Evolutionary conservation across 2,888 invertebrate species (phyloP), one percentile per base, ranked within the genome.

Genomic region (Andrena hattorfiana): DNA sequence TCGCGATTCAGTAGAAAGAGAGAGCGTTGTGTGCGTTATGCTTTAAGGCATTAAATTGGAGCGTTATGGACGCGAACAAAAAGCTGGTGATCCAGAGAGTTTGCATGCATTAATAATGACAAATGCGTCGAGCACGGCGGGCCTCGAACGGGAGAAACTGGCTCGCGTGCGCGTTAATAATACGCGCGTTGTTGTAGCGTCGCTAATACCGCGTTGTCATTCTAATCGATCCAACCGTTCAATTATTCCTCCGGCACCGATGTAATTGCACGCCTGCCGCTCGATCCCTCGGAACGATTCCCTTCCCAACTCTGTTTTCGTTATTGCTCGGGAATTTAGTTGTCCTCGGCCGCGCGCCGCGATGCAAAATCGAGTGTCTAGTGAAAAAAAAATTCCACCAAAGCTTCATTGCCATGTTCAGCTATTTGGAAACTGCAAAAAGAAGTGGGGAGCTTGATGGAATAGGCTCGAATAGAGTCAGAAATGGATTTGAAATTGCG

Each of bases 161-260:
- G 28, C 32, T 42, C 30, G 54, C 63, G 30, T 13, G 42, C 63
- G 51, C 54, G 74, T 74, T 75, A 63, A 68, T 81, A 77, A 81
- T 72, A 72, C 77, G 35, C 72, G 63, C 16, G 35, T 35, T 56
- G 68, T 78, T 78, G 79, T 48, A 64, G 64, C 78, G 63, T 32
- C 56, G 72, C 68, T 77, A 78, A 73, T 81, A 68, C 64, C 77
- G 42, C 76, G 64, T 76, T 76, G 76, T 81, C 85, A 71, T 84
- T 81, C 77, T 77, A 85, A 81, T 77, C 78, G 72, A 85, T 85
- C 85, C 71, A 26, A 67, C 32, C 77, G 82, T 85, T 82, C 75
- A 85, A 85, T 85, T 85, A 85, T 85, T 84, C 77, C 72, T 54
- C 54, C 23, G 70, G 67, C 73, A 67, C 66, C 54, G 23, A 71